These are phyloP conservation scores for Montipora foliosa DNA, from an alignment of 64 coral and sea anemone genomes.

Conservation along the genomic window DNA sequence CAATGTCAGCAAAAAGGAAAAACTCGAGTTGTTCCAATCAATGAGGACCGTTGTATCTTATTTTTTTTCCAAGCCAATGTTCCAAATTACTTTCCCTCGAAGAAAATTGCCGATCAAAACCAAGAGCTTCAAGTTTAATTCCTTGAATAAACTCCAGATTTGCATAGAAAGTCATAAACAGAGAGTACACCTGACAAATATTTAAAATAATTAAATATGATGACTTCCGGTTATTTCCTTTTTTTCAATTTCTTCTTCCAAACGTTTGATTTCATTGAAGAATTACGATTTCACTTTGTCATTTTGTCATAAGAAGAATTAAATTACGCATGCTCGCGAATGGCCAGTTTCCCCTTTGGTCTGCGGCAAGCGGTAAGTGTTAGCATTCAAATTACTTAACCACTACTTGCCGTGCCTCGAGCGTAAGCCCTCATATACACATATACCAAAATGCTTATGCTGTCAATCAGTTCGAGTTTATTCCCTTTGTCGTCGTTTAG, in stretches of 20 bases:
- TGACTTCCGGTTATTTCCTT: neutral
- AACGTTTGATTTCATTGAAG: too few relatives aligned
- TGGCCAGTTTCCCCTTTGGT: neutral
- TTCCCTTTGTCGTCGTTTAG: neutral
- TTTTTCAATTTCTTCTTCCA: neutral
- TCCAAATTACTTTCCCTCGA: too few relatives aligned
- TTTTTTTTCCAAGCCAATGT: too few relatives aligned
- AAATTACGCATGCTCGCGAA: neutral
- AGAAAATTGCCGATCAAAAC: too few relatives aligned
- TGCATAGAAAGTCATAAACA: too few relatives aligned
- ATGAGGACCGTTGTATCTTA: neutral
- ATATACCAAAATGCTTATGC: neutral
- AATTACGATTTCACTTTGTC: neutral
- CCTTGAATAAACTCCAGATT: too few relatives aligned
- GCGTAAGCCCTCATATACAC: neutral
- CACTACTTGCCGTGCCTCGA: too few relatives aligned
- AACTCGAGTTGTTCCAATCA: neutral
- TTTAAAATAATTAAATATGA: too few relatives aligned
- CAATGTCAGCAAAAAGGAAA: neutral
- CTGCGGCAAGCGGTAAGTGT: neutral
- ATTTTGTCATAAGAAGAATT: neutral
- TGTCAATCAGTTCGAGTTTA: neutral
- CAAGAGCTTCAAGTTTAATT: too few relatives aligned
- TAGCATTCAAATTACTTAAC: neutral
- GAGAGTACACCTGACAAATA: too few relatives aligned